Evolutionary conservation across 2,888 invertebrate genomes (phyloP).

Genomic region (Drosophila mayaguana): DNA sequence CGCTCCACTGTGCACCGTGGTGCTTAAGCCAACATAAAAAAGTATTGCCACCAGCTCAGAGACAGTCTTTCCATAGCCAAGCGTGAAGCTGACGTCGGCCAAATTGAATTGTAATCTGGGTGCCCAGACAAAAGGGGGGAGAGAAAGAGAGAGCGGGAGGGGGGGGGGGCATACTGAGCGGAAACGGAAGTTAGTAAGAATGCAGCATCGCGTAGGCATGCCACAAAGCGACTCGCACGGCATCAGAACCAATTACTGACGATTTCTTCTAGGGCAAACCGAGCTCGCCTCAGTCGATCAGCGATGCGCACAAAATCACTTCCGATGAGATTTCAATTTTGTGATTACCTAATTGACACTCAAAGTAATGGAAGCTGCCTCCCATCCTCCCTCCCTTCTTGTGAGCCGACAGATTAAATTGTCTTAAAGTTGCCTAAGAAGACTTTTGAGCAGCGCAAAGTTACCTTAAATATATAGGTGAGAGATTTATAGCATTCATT

Average conservation of each 20-base stretch:
- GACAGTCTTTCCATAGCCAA: conserved; percentile 45
- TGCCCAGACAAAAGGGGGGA: background rate
- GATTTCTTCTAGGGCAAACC: conserved; percentile 24
- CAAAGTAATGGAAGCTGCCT: conserved; percentile 67
- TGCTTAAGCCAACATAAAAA: conserved; percentile 17
- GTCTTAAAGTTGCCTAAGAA: conserved; percentile 20
- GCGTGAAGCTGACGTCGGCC: conserved; percentile 57
- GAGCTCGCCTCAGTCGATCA: conserved; percentile 31
- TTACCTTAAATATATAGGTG: background rate
- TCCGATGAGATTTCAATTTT: conserved; percentile 78
- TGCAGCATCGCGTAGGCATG: conserved; percentile 46
- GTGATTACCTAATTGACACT: conserved; percentile 79
- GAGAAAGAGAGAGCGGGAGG: background rate
- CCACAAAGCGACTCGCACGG: conserved; percentile 38
- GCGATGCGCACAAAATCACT: conserved; percentile 68
- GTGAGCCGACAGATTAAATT: conserved; percentile 6
- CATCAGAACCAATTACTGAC: conserved; percentile 35
- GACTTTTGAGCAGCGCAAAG: background rate
- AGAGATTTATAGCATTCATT: background rate
- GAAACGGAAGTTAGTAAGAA: conserved; percentile 77
- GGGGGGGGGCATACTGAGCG: conserved; percentile 27
- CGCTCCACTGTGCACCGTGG: conserved; percentile 13
- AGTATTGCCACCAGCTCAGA: conserved; percentile 32
- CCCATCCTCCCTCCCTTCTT: background rate
- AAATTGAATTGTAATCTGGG: conserved; percentile 73